Evolutionary conservation across 2,888 invertebrate species (phyloP), one percentile per base, ranked within the genome.

Genomic region (Platycheirus albimanus): DNA sequence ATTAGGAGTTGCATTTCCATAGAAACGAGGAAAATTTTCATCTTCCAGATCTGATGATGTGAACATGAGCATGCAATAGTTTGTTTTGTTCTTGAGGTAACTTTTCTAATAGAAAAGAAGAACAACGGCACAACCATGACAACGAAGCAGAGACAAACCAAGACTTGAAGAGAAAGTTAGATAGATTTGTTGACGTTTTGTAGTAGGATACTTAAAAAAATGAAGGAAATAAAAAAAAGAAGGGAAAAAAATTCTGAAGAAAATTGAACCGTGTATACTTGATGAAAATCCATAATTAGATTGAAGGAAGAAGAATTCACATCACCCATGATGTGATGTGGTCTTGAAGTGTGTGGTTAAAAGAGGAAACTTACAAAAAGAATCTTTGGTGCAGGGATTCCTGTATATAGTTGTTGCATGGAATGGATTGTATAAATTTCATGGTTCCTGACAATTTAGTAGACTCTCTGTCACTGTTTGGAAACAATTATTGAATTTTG

Each of bases 1-100:
- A 83, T 83, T 83, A 83, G 83, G 78, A 83, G 74, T 71, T 36
- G 64, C 78, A 78, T 83, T 83, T 83, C 83, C 78, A 83, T 78
- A 78, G 67, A 83, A 83, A 71, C 43, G 71, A 64, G 45, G 45
- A 70, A 36, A 41, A 63, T 69, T 63, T 69, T 41, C 77, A 77
- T 70, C 56, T 52, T 17, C 56, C 13, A 38, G 76, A 80, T 66
- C 70, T 41, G 20, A 47, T 61, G 66, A 49, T 66, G 61, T 71
- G 61, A 64, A 69, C 63, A 38, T 49, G 24, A 49, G 20, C 24
- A 58, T 58, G 41, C 70, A 81, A 71, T 66, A 30, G 64, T 58
- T 70, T 47, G 66, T 76, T 66, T 71, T 76, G 76, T 76, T 81
- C 67, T 72, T 81, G 61, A 33, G 67, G 41, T 28, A 41, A 67